Evolutionary conservation across 2,888 invertebrate genomes (phyloP).

Genomic region (Megaustenia siamemsis): DNA sequence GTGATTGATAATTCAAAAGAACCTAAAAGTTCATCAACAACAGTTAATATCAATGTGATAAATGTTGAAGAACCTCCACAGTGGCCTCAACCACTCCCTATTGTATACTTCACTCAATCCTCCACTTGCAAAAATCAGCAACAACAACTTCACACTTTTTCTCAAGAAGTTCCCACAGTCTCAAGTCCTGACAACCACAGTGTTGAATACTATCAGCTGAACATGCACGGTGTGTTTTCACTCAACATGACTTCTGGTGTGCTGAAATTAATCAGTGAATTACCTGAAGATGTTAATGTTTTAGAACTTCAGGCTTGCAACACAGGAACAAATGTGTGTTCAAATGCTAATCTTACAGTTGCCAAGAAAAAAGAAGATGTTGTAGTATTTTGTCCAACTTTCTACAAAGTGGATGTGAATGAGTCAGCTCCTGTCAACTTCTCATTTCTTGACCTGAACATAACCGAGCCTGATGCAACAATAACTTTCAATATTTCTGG

Average conservation of each 20-base stretch:
- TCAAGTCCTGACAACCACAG: conserved; percentile 17
- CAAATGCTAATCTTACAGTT: conserved; percentile 53
- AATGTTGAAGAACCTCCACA: conserved; percentile 58
- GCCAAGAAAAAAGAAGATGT: conserved; percentile 41
- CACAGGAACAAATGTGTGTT: conserved; percentile 48
- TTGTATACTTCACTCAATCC: conserved; percentile 51
- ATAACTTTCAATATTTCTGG: conserved; percentile 47
- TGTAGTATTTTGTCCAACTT: conserved; percentile 59
- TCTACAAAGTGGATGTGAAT: conserved; percentile 45
- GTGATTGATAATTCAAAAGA: conserved; percentile 56
- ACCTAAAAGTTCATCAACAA: conserved; percentile 44
- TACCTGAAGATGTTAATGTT: conserved; percentile 11
- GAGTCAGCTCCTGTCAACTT: conserved; percentile 87
- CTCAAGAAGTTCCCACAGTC: conserved; percentile 51
- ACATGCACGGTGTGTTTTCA: conserved; percentile 48
- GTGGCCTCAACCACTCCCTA: conserved; percentile 56
- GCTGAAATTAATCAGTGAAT: conserved; percentile 28
- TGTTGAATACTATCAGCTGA: conserved; percentile 55
- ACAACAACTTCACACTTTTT: conserved; percentile 48
- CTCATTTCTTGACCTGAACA: conserved; percentile 87
- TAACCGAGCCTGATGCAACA: conserved; percentile 83
- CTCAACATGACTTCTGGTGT: conserved; percentile 54
- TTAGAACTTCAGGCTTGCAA: conserved; percentile 55
- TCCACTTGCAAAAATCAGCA: conserved; percentile 46
- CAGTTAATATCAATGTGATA: conserved; percentile 48